Conservation (phyloP, 2,888 invertebrate genomes). For the Pachymerium ferrugineum region DNA sequence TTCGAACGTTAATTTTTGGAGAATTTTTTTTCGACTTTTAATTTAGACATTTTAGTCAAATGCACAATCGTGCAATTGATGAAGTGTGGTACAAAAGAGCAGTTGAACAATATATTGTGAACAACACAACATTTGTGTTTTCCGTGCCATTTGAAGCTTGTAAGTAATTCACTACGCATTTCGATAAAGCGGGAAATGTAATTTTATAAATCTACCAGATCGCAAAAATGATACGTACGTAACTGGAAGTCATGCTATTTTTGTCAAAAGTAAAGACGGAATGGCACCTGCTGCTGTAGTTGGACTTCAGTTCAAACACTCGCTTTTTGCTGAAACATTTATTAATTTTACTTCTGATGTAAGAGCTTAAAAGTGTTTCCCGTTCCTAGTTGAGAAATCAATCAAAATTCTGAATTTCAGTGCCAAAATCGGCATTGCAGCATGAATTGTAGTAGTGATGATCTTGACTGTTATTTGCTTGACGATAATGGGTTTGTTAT, state of each 20-base stretch:
- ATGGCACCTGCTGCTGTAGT: slow-evolving; percentile 85
- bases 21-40: neutral
- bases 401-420: slow-evolving; percentile 28
- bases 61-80: slow-evolving; percentile 73
- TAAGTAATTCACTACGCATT: slow-evolving; percentile 40
- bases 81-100: slow-evolving; percentile 86
- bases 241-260: slow-evolving; percentile 85
- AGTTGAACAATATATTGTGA: slow-evolving; percentile 78
- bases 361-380: neutral
- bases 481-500: slow-evolving; percentile 94
- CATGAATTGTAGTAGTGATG: slow-evolving; percentile 44
- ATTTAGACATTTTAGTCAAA: slow-evolving; percentile 66
- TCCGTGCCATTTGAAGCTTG: slow-evolving; percentile 75
- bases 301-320: slow-evolving; percentile 81
- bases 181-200: neutral
- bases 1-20: neutral
- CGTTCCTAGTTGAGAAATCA: too few species aligned
- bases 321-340: slow-evolving; percentile 74
- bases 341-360: slow-evolving; percentile 66
- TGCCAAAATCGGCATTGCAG: neutral
- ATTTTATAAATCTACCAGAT: neutral
- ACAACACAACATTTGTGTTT: slow-evolving; percentile 84
- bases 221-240: slow-evolving; percentile 60
- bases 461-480: slow-evolving; percentile 83
- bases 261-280: slow-evolving; percentile 57